These are phyloP conservation scores for Monochamus alternatus DNA, from an alignment of 2,888 invertebrate species.

Conservation along the genomic window DNA sequence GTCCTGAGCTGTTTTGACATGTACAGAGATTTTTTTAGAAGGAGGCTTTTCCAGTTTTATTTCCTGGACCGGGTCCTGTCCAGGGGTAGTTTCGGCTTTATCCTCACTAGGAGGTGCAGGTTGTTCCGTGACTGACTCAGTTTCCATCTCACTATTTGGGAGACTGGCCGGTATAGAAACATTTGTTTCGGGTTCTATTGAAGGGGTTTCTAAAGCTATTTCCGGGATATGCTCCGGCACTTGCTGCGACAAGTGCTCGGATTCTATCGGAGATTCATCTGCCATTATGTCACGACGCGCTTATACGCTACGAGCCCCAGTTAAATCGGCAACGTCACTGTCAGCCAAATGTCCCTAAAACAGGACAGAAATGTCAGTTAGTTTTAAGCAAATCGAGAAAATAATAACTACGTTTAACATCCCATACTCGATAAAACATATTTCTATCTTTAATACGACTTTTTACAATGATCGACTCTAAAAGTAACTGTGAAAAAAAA, in stretches of 20 bases:
- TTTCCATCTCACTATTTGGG: background rate
- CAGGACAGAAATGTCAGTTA: slow-evolving; percentile 50
- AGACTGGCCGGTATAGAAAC: background rate
- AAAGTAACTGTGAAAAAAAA: too few species aligned
- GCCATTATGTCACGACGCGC: slow-evolving; percentile 59
- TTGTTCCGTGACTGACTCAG: slow-evolving; percentile 21
- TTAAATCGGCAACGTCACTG: slow-evolving; percentile 52
- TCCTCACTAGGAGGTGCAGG: slow-evolving; percentile 6
- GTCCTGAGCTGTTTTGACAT: slow-evolving; percentile 96
- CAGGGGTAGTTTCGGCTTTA: background rate
- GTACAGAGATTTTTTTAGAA: slow-evolving; percentile 81
- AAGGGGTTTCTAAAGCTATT: slow-evolving; percentile 44
- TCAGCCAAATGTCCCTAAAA: slow-evolving; percentile 54
- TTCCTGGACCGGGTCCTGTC: background rate
- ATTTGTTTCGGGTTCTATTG: slow-evolving; percentile 33
- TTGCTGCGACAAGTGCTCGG: slow-evolving; percentile 40
- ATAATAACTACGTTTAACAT: background rate
- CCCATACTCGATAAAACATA: background rate
- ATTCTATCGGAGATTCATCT: slow-evolving; percentile 62
- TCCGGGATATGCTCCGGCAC: slow-evolving; percentile 37
- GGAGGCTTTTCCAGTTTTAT: slow-evolving; percentile 28
- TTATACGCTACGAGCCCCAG: slow-evolving; percentile 44
- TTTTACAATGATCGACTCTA: too few species aligned
- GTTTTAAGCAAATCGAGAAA: slow-evolving; percentile 13
- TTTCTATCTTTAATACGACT: background rate